These are phyloP conservation scores for Pseudocheirus occidentalis DNA, from an alignment of 2,797 vertebrate genomes.

Conservation along the genomic window DNA sequence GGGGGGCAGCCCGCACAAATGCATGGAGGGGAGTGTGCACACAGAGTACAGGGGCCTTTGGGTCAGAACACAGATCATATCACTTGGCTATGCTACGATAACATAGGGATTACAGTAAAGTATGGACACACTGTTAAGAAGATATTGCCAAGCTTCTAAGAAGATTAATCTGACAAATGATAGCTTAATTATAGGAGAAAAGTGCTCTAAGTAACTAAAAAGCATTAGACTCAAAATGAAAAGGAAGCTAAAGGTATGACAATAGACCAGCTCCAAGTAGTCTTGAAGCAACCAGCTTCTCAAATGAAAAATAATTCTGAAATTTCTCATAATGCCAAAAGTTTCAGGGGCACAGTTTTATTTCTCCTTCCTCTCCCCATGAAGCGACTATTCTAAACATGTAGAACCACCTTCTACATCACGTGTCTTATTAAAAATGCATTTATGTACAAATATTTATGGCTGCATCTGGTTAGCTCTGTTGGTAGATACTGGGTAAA, in stretches of 20 bases:
- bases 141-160: slow-evolving; percentile 19
- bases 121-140: background rate
- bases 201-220: slow-evolving; percentile 45
- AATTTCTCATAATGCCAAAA: slow-evolving; percentile 33
- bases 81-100: slow-evolving; percentile 17
- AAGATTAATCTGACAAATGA: slow-evolving; percentile 36
- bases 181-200: slow-evolving; percentile 16
- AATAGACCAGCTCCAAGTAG: slow-evolving; percentile 45
- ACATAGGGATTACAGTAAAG: background rate
- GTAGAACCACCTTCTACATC: background rate
- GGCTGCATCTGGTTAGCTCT: background rate
- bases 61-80: slow-evolving; percentile 15
- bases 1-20: background rate
- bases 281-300: slow-evolving; percentile 30
- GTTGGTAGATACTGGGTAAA: background rate
- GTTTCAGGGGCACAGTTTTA: background rate
- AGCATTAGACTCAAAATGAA: slow-evolving; percentile 44
- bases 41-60: background rate
- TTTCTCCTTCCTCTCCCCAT: background rate
- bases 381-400: background rate
- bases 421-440: background rate
- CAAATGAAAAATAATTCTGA: slow-evolving; percentile 11
- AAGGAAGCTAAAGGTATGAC: slow-evolving; percentile 43
- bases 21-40: background rate
- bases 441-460: background rate